Percentiles rank a stretch among this genome's conserved stretches.
Evolutionary conservation across 2,797 vertebrate species (phyloP).

Genomic region (Muscicapa striata): DNA sequence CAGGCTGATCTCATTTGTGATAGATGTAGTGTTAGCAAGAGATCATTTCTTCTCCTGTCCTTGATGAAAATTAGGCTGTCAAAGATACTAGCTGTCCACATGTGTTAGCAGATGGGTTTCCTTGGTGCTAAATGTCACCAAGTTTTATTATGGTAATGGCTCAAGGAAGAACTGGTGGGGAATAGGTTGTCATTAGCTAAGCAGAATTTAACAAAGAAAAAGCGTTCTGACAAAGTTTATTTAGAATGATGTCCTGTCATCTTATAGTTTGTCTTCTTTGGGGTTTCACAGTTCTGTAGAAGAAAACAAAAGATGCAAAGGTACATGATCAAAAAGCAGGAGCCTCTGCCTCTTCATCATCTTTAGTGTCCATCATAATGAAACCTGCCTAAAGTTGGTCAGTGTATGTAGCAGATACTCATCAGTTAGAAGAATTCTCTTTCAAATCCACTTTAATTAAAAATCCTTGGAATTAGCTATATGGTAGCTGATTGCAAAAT

Average conservation of each 20-base stretch:
- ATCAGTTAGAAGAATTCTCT: background rate
- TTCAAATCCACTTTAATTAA: background rate
- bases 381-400: background rate
- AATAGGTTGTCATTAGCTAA: slow-evolving; percentile 29
- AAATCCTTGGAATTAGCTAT: background rate
- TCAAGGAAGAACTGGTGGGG: background rate
- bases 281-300: background rate
- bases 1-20: slow-evolving; percentile 29
- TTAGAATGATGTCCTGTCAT: background rate
- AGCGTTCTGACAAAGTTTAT: background rate
- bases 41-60: slow-evolving; percentile 38
- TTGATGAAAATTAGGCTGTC: slow-evolving; percentile 61
- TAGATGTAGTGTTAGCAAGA: slow-evolving; percentile 19
- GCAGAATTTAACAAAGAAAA: slow-evolving; percentile 26
- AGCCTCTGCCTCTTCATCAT: accelerated
- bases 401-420: background rate
- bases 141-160: slow-evolving; percentile 36
- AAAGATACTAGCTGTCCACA: slow-evolving; percentile 10
- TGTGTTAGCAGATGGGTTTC: slow-evolving; percentile 46
- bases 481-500: background rate
- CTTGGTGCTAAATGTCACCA: slow-evolving; percentile 34
- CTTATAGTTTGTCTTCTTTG: background rate
- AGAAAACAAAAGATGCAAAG: background rate
- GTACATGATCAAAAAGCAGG: background rate
- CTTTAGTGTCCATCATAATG: background rate